Percentiles rank a stretch among this genome's conserved stretches.
These are phyloP conservation scores for Catagonus wagneri DNA, from an alignment of 2,113 vertebrate species.

Conservation along the genomic window DNA sequence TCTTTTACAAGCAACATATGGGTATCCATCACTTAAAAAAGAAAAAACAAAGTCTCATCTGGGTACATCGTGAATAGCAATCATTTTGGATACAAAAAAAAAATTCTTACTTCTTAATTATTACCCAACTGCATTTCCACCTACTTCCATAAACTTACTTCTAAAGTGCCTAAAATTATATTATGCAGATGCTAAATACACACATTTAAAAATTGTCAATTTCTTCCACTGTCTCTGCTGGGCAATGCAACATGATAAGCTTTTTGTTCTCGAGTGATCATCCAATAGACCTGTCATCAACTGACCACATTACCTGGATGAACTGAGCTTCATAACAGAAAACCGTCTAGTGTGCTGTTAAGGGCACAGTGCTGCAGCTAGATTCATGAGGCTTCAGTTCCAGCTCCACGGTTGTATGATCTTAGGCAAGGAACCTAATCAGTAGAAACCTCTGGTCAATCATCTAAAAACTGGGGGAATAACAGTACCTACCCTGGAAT, in stretches of 20 bases:
- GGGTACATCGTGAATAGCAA: background rate
- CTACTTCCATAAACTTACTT: background rate
- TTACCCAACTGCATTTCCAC: background rate
- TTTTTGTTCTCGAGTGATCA: background rate
- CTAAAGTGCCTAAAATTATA: background rate
- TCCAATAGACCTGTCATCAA: background rate
- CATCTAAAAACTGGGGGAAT: background rate
- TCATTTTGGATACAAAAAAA: background rate
- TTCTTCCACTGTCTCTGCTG: background rate
- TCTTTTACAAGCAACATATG: background rate
- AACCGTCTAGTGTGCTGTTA: background rate
- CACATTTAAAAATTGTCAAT: background rate
- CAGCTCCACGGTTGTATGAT: background rate
- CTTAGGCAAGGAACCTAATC: background rate
- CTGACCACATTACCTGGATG: background rate
- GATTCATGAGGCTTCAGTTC: rapidly evolving
- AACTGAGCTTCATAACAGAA: background rate
- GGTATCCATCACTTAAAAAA: constrained; percentile 7
- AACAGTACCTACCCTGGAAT: background rate
- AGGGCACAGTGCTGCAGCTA: background rate
- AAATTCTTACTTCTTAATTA: background rate
- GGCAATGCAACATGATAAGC: background rate
- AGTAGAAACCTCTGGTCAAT: background rate
- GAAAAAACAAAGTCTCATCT: constrained; percentile 31
- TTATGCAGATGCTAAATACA: background rate